phyloP scores from a whole-genome alignment of 2,888 invertebrate species.

The Oscheius sp. region DNA sequence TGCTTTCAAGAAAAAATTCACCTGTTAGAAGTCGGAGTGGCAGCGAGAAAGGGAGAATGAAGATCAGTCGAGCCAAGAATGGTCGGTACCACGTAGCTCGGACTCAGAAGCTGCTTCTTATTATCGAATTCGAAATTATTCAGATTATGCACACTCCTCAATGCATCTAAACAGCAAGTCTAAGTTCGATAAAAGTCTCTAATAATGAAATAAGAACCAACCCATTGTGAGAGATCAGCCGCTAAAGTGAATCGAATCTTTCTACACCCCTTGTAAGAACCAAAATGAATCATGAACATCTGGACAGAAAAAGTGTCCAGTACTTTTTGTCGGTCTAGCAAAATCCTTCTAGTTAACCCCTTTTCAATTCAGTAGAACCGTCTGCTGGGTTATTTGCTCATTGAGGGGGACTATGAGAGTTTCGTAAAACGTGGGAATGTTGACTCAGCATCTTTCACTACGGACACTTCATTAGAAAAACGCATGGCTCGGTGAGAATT shows the following conservation, averaged over 20 bases:
- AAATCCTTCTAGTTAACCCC: too few relatives aligned
- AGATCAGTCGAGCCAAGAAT: constrained; percentile 3
- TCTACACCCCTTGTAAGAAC: too few relatives aligned
- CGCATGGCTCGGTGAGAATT: too few relatives aligned
- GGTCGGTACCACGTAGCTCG: constrained; percentile 12
- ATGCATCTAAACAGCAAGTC: constrained; percentile 27
- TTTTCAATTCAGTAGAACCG: background rate
- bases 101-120: constrained; percentile 10
- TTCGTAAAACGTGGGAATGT: constrained; percentile 17
- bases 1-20: too few relatives aligned
- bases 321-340: too few relatives aligned
- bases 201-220: too few relatives aligned
- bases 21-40: constrained; percentile 20
- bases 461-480: background rate
- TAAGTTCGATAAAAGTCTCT: too few relatives aligned
- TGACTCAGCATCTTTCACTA: constrained; percentile 5
- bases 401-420: constrained; percentile 1
- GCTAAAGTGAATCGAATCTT: too few relatives aligned
- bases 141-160: constrained; percentile 26
- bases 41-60: constrained; percentile 8
- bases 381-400: background rate
- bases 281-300: constrained; percentile 8
- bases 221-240: too few relatives aligned
- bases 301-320: background rate
- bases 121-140: constrained; percentile 30